Conservation (phyloP, 2,113 vertebrate genomes). For the Clarias batrachus region DNA sequence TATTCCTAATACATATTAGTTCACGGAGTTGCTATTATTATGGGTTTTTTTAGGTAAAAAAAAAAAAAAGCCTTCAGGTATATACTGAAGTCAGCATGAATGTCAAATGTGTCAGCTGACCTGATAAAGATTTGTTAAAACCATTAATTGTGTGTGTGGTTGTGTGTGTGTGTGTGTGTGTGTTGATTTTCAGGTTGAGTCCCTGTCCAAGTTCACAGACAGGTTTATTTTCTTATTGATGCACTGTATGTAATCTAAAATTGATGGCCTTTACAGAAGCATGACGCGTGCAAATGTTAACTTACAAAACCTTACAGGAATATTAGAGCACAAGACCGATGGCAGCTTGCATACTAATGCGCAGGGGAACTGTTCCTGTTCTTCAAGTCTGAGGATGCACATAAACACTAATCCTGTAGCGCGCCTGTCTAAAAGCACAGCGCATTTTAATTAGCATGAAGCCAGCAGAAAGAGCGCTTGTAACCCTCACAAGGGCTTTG, state of each 20-base stretch:
- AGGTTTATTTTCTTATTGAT: conserved; percentile 45
- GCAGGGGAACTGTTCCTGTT: not conserved
- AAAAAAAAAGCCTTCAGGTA: not conserved
- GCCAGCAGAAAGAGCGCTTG: not conserved
- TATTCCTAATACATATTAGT: conserved; percentile 1
- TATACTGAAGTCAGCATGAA: not conserved
- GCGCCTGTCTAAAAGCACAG: conserved; percentile 27
- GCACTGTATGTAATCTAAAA: conserved; percentile 29
- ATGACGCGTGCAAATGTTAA: conserved; percentile 26
- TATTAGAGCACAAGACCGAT: not conserved
- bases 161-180: not conserved
- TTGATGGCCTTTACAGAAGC: conserved; percentile 24
- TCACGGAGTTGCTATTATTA: not conserved
- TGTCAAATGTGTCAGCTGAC: not conserved
- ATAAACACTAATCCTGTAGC: conserved; percentile 32
- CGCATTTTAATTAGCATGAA: conserved; percentile 36
- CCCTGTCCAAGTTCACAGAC: conserved; percentile 40
- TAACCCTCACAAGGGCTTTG: conserved; percentile 10
- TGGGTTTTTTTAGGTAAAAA: not conserved
- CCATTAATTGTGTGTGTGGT: not conserved
- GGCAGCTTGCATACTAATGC: conserved; percentile 21
- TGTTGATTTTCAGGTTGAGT: conserved; percentile 30
- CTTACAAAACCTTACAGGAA: conserved; percentile 21
- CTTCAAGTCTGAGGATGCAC: conserved; percentile 9
- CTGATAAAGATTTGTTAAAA: not conserved